Evolutionary conservation across 1,140 invertebrate genomes (phyloP).

Genomic region (Musca domestica): DNA sequence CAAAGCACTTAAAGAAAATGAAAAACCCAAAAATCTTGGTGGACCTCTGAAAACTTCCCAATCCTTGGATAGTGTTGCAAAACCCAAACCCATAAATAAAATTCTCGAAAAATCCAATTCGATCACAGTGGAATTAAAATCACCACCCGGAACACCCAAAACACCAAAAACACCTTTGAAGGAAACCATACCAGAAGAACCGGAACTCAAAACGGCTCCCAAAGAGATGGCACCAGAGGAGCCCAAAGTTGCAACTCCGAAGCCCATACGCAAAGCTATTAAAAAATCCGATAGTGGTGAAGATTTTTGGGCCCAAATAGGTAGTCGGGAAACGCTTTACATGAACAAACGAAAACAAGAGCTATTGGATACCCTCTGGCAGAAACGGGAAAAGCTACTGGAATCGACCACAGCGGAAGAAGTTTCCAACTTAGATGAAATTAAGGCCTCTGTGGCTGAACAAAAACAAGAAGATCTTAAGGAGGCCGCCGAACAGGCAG

Average conservation of each 20-base stretch:
- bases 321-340: slow-evolving; percentile 47
- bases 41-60: not conserved
- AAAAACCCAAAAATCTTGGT: not conserved
- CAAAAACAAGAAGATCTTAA: slow-evolving; percentile 25
- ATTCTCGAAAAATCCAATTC: slow-evolving; percentile 9
- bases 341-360: slow-evolving; percentile 49
- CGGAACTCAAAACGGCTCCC: not conserved
- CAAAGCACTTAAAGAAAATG: not conserved
- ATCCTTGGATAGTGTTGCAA: slow-evolving; percentile 10
- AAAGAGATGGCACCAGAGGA: not conserved
- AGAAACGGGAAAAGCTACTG: slow-evolving; percentile 20
- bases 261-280: slow-evolving; percentile 37
- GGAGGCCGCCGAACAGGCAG: slow-evolving; percentile 11
- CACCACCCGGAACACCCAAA: not conserved
- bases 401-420: slow-evolving; percentile 8
- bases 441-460: slow-evolving; percentile 1
- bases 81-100: not conserved
- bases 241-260: slow-evolving; percentile 36
- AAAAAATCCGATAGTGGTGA: slow-evolving; percentile 50
- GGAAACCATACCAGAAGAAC: not conserved
- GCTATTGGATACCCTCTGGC: slow-evolving; percentile 28
- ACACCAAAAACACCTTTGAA: not conserved
- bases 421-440: slow-evolving; percentile 23
- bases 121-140: not conserved
- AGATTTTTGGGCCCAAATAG: slow-evolving; percentile 51